phyloP scores from a whole-genome alignment of 2,797 vertebrate species.

The Ispidina lecontei region DNA sequence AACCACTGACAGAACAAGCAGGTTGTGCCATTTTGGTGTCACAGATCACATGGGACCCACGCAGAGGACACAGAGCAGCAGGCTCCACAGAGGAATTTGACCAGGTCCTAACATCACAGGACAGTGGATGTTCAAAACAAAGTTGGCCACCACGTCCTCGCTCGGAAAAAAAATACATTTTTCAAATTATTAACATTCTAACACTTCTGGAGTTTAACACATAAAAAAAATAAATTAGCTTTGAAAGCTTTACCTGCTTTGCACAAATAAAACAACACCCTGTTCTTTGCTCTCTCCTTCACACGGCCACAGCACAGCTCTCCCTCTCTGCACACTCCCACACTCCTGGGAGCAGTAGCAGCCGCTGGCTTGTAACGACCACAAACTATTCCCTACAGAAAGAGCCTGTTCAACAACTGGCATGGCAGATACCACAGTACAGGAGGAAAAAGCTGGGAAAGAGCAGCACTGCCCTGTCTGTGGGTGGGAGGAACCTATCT shows the following conservation, averaged over 20 bases:
- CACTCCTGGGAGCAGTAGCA: constrained; percentile 19
- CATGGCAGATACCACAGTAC: not conserved
- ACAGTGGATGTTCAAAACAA: not conserved
- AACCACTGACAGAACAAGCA: not conserved
- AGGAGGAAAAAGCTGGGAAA: not conserved
- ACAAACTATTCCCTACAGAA: constrained; percentile 22
- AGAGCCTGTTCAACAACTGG: not conserved
- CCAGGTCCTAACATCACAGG: not conserved
- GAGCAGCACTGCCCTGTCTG: not conserved
- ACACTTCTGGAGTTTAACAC: not conserved
- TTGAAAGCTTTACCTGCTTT: not conserved
- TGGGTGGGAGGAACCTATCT: not conserved
- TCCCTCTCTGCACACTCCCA: constrained; percentile 8
- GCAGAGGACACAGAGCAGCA: not conserved
- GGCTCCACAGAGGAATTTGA: not conserved
- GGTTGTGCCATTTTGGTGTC: not conserved
- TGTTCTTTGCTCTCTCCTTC: not conserved
- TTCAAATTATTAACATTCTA: not conserved
- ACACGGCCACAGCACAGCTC: not conserved
- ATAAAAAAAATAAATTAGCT: accelerated
- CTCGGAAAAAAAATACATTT: not conserved
- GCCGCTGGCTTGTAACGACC: not conserved
- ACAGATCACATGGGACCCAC: not conserved
- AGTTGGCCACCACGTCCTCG: not conserved
- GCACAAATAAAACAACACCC: not conserved